Evolutionary conservation across 2,113 vertebrate species (phyloP).

Genomic region (Limnothrissa miodon): DNA sequence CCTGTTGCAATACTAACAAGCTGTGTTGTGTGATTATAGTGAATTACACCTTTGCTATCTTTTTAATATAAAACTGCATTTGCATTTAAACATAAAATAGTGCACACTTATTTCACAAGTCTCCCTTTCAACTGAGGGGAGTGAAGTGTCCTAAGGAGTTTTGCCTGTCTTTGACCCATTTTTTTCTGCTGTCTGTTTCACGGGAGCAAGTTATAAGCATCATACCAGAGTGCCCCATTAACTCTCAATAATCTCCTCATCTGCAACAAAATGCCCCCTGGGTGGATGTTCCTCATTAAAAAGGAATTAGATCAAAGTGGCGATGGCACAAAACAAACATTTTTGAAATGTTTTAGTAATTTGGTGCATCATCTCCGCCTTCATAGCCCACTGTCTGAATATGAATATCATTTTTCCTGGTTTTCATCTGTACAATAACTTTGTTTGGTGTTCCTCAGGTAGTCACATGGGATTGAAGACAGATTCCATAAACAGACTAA

Average conservation of each 20-base stretch:
- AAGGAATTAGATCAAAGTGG: slow-evolving; percentile 11
- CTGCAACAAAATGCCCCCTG: not conserved
- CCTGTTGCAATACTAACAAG: slow-evolving; percentile 78
- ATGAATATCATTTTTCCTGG: not conserved
- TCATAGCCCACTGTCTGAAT: not conserved
- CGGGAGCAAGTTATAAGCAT: not conserved
- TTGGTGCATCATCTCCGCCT: not conserved
- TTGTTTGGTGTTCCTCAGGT: not conserved
- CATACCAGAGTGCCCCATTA: not conserved
- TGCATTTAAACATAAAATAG: slow-evolving; percentile 51
- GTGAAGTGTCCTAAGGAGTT: not conserved
- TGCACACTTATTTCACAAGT: not conserved
- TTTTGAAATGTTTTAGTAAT: not conserved
- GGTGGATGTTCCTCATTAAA: slow-evolving; percentile 11
- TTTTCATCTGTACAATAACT: not conserved
- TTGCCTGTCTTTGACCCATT: not conserved
- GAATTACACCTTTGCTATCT: slow-evolving; percentile 76
- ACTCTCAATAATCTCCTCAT: not conserved
- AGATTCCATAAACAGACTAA: not conserved
- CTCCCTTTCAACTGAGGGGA: not conserved
- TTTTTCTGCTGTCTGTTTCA: not conserved
- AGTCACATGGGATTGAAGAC: not conserved
- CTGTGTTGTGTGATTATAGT: slow-evolving; percentile 78
- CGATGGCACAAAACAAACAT: not conserved
- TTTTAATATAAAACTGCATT: slow-evolving; percentile 79